A percentile compares a stretch with the other conserved stretches of the same genome.
Conservation (phyloP, 2,888 invertebrate genomes). For the Eudasyphora cyanicolor region DNA sequence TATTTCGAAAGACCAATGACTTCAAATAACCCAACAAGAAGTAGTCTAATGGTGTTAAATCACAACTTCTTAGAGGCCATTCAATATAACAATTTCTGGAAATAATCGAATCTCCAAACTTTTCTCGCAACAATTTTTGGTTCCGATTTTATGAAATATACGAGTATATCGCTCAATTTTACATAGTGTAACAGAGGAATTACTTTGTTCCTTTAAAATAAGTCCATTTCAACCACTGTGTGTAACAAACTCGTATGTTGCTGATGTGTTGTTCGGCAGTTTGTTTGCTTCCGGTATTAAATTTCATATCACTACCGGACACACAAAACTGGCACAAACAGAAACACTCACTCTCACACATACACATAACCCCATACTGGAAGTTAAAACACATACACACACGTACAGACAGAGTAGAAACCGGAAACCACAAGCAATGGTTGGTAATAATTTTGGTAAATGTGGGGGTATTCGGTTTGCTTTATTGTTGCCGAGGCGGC, state of each 20-base stretch:
- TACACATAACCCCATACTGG: not conserved
- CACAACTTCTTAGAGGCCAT: too few relatives aligned
- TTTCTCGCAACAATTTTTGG: too few relatives aligned
- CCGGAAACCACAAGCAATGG: conserved; percentile 19
- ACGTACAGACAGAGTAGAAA: not conserved
- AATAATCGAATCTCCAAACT: too few relatives aligned
- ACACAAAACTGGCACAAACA: conserved; percentile 1
- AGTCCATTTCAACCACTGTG: conserved; percentile 6
- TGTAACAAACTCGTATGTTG: not conserved
- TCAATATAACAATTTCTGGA: too few relatives aligned
- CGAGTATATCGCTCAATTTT: too few relatives aligned
- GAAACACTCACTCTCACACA: not conserved
- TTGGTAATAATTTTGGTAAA: conserved; percentile 21
- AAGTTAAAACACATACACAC: not conserved
- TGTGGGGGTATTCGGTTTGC: conserved; percentile 15
- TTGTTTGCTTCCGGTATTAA: conserved; percentile 33
- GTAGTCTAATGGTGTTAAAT: too few relatives aligned
- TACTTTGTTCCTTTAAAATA: too few relatives aligned
- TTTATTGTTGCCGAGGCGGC: not conserved
- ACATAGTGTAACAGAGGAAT: too few relatives aligned
- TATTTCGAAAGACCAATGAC: too few relatives aligned
- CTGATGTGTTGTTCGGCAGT: not conserved
- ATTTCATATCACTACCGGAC: conserved; percentile 34
- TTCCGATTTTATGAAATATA: too few relatives aligned
- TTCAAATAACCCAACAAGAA: too few relatives aligned